Base-by-base conservation (phyloP, 2,113 vertebrate genomes). In the Verasper variegatus region DNA sequence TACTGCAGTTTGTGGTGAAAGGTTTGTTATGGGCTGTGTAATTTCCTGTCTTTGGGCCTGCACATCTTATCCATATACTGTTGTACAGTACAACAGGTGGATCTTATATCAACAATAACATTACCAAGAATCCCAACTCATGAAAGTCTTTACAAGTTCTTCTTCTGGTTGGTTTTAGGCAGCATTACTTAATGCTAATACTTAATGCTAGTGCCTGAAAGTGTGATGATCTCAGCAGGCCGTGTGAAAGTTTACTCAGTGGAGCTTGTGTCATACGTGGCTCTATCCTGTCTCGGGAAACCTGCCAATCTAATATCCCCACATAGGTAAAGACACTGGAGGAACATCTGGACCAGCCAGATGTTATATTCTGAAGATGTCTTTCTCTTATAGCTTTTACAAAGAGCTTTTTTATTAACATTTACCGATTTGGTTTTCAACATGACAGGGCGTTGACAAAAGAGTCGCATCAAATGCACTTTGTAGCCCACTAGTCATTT, bases 341-440 rank as follows among this genome's bases (percentile, higher is more conserved):
- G 17, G n/a, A 65, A 70, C 42, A 66, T 74, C 49, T 79, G 75
- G 64, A 45, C 9, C 57, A 55, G 84, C 51, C 62, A 68, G 73
- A 76, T 71, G 59, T 82, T 49, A 37, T n/a, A 68, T 23, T 64
- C 14, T 61, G 31, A 31, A 31, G 31, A 31, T 7, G 3, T 17
- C 35, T 69, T 23, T 40, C 31, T 69, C 45, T 27, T 57, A 7
- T 31, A 54, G 26, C 52, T 72, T 80, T 54, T 69, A n/a, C n/a
- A 68, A 42, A 11, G 5, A 17, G 27, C 5, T 12, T 8, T 3
- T 10, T 23, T 11, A 47, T 69, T 56, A 7, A 70, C 59, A 21
- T 40, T 23, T 64, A 31, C 14, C 21, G 12, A 68, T 70, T 70
- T 59, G 21, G 5, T 51, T 49, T 56, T 76, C 66, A 18, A 26